Conservation (phyloP, 2,113 vertebrate species). For the Edolisoma coerulescens region DNA sequence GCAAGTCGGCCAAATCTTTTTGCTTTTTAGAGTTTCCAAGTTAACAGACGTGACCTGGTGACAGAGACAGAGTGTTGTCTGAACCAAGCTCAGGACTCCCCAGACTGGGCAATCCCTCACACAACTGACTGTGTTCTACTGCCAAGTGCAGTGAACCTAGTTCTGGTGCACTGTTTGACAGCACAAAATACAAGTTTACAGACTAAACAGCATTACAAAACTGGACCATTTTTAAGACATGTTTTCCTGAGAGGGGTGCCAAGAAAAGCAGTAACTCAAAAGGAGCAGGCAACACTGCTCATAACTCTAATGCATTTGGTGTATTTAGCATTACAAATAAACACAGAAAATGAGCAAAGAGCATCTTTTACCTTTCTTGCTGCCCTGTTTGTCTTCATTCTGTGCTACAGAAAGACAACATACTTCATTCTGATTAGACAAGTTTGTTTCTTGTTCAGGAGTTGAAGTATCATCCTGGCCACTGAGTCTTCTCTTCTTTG, state of each 20-base stretch:
- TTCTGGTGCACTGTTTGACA: background rate
- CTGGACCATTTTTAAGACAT: background rate
- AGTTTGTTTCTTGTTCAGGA: slow-evolving; percentile 15
- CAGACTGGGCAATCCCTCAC: background rate
- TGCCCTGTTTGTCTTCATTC: background rate
- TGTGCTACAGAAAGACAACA: background rate
- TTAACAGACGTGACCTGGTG: background rate
- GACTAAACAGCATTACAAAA: background rate
- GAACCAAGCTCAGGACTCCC: background rate
- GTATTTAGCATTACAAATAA: background rate
- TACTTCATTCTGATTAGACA: background rate
- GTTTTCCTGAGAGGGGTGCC: background rate
- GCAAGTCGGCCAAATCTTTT: background rate
- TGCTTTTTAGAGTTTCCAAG: background rate
- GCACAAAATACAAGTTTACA: background rate
- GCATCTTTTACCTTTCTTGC: background rate
- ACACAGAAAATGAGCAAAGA: background rate
- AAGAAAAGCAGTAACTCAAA: background rate
- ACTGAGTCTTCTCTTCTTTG: slow-evolving; percentile 77
- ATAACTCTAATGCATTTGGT: background rate
- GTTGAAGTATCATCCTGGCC: slow-evolving; percentile 20
- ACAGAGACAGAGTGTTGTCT: background rate
- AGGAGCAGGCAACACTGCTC: background rate
- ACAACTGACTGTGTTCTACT: background rate
- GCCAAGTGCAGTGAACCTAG: background rate